Evolutionary conservation across 2,888 invertebrate genomes (phyloP), one percentile per base, ranked within the genome.

Genomic region (Plemyria rubiginata): DNA sequence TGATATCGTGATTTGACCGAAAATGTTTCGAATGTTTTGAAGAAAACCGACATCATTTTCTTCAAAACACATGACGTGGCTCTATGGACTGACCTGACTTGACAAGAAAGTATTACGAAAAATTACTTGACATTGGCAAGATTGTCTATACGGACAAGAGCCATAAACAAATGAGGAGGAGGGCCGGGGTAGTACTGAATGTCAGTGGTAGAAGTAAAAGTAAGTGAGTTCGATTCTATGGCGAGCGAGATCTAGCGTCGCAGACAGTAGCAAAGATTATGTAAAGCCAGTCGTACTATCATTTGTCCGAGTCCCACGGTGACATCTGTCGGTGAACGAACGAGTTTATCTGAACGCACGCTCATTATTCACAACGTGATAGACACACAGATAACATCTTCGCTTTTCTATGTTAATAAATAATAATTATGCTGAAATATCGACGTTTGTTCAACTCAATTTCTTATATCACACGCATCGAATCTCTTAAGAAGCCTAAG

Each of bases 291-390:
- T 55, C 38, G 28, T 75, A 68, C 78, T 85, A 86, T 85, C 87
- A 88, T 88, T 88, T 87, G 87, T 88, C 84, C 74, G 61, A 77
- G 79, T 80, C 78, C 72, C 71, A 63, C 73, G 70, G 78, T 86
- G 88, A 87, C 88, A 84, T 88, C 85, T 86, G 88, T 88, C 86
- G 80, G 69, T 79, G 68, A 53, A 38, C 67, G 71, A 86, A 88
- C 88, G 78, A 84, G 86, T 87, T 86, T 86, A 87, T 88, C 86
- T 81, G 12, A 74, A 66, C 73, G 75, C 72, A 68, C 70, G 73
- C 78, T 86, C 87, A 82, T 86, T 88, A 88, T 80, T 86, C 84
- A 84, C 66, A 11, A 32, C 43, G 56, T 57, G 80, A 85, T 78
- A 72, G 68, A 68, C 60, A 45, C 32, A 63, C 48, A 60, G 66